A percentile compares a stretch with the other conserved stretches of the same genome.
Conservation (phyloP, 2,888 invertebrate genomes). For the Chironomus tentans region DNA sequence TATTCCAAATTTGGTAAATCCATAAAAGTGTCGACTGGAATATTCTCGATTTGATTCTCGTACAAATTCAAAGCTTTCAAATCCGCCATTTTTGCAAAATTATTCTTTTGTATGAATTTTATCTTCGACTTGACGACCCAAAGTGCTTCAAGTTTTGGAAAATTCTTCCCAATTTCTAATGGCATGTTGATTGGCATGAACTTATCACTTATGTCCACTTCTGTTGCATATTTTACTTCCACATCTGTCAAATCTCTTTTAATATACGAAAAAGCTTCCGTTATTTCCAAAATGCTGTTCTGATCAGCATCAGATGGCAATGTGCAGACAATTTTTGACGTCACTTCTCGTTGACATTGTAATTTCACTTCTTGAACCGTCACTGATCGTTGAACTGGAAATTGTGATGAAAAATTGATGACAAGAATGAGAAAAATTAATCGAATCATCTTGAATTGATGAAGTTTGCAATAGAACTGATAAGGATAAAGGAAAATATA, state of each 20-base stretch:
- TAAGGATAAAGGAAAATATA: too few relatives aligned
- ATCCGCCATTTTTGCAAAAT: background rate
- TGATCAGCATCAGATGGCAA: background rate
- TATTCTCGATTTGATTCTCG: background rate
- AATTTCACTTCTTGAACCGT: background rate
- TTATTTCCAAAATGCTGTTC: background rate
- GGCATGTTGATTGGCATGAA: background rate
- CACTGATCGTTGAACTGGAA: background rate
- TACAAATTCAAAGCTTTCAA: background rate
- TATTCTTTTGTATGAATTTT: background rate
- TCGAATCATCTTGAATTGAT: too few relatives aligned
- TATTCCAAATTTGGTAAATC: background rate
- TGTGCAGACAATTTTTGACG: background rate
- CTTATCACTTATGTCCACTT: background rate
- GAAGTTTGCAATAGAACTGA: too few relatives aligned
- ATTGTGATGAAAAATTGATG: too few relatives aligned
- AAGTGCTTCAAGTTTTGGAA: background rate
- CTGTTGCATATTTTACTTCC: background rate
- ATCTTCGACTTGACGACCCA: background rate
- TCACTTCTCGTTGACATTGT: background rate
- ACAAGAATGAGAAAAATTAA: too few relatives aligned
- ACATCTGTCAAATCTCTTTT: background rate
- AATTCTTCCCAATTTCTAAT: background rate
- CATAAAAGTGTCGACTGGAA: background rate
- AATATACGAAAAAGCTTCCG: background rate